These are phyloP conservation scores for Koerneria pararmatus DNA, from an alignment of 2,888 invertebrate genomes.

Conservation along the genomic window DNA sequence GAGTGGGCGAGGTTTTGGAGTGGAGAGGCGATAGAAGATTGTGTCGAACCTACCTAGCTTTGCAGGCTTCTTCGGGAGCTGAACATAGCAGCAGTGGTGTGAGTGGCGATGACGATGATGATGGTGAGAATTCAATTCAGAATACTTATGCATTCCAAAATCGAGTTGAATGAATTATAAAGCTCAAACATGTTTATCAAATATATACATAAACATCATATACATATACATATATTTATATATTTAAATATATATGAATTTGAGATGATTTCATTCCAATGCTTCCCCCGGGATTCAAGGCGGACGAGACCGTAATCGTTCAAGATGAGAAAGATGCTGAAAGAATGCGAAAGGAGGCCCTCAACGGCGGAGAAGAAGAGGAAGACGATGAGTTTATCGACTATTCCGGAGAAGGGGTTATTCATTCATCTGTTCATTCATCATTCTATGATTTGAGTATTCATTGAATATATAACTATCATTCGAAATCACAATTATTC, in stretches of 20 bases:
- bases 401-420: slow-evolving; percentile 11
- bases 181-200: neutral
- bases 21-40: too few relatives aligned
- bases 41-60: too few relatives aligned
- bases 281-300: slow-evolving; percentile 52
- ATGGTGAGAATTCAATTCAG: slow-evolving; percentile 20
- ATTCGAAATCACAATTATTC: slow-evolving; percentile 11
- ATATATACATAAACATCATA: neutral
- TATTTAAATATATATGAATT: slow-evolving; percentile 5
- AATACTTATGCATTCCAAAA: slow-evolving; percentile 16
- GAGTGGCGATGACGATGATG: slow-evolving; percentile 32
- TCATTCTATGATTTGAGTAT: too few relatives aligned
- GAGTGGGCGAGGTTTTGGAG: too few relatives aligned
- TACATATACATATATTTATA: neutral
- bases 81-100: too few relatives aligned
- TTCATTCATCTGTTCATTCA: too few relatives aligned
- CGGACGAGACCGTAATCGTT: slow-evolving; percentile 32
- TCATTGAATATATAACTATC: too few relatives aligned
- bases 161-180: slow-evolving; percentile 24
- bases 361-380: slow-evolving; percentile 50
- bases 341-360: neutral
- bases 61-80: too few relatives aligned
- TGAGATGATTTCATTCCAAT: slow-evolving; percentile 48
- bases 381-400: slow-evolving; percentile 59
- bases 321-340: slow-evolving; percentile 15